Evolutionary conservation across 2,113 vertebrate genomes (phyloP).

Genomic region (Tricholaema leucomelas): DNA sequence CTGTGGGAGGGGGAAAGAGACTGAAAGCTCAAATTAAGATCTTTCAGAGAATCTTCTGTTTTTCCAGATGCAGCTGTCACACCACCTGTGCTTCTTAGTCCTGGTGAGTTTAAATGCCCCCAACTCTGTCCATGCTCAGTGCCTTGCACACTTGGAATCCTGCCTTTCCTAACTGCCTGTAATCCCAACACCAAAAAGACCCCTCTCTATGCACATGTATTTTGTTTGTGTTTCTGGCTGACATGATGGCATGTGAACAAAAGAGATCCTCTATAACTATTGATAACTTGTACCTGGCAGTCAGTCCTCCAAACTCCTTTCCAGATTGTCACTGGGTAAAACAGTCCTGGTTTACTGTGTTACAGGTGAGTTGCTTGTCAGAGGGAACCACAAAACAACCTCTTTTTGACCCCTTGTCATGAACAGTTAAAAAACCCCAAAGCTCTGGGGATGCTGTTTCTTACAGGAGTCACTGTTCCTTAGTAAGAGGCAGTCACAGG

Average conservation of each 20-base stretch:
- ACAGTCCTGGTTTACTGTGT: background rate
- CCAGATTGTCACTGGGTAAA: background rate
- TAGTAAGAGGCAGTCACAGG: background rate
- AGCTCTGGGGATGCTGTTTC: background rate
- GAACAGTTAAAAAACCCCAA: background rate
- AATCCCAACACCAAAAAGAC: background rate
- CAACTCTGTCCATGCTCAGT: background rate
- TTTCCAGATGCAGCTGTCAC: slow-evolving; percentile 14
- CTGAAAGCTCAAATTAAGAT: background rate
- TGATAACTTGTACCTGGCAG: background rate
- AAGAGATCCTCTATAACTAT: background rate
- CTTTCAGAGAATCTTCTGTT: background rate
- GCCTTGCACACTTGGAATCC: background rate
- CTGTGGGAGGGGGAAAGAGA: background rate
- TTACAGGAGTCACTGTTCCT: background rate
- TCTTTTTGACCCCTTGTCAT: background rate
- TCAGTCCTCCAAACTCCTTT: background rate
- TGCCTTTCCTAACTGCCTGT: background rate
- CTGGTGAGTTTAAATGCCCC: slow-evolving; percentile 58
- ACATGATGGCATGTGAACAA: background rate
- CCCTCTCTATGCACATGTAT: rapidly evolving
- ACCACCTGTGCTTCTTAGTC: background rate
- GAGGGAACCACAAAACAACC: background rate
- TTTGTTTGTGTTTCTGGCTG: background rate
- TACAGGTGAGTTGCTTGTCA: background rate